Conservation (phyloP, 2,888 invertebrate species). For the Arctia plantaginis region DNA sequence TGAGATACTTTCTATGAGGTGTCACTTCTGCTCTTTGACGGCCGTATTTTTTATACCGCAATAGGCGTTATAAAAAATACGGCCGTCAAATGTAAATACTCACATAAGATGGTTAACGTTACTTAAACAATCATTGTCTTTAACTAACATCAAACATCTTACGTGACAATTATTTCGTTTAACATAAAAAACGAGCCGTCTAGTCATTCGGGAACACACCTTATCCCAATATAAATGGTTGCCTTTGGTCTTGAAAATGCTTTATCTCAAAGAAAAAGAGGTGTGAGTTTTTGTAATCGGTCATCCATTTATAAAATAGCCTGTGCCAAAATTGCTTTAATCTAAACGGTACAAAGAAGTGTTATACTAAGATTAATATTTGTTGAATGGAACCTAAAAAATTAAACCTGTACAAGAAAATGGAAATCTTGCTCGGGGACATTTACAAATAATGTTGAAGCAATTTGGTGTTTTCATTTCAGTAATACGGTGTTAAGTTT, state of each 20-base stretch:
- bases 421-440: not conserved
- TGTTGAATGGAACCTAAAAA: not conserved
- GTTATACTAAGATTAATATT: not conserved
- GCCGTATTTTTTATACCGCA: too few species aligned
- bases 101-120: not conserved
- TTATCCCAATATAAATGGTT: not conserved
- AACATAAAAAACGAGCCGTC: not conserved
- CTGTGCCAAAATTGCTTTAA: not conserved
- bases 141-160: not conserved
- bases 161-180: not conserved
- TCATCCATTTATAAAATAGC: not conserved
- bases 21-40: too few species aligned
- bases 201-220: not conserved
- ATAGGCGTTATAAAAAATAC: too few species aligned
- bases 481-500: not conserved
- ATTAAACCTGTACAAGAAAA: not conserved
- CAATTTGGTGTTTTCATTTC: not conserved
- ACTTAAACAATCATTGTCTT: not conserved
- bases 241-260: not conserved
- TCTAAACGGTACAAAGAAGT: not conserved
- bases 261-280: not conserved
- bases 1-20: too few species aligned
- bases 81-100: not conserved
- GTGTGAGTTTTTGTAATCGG: not conserved
- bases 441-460: not conserved